phyloP scores from a whole-genome alignment of 2,113 vertebrate genomes.

The Odontophorus gujanensis region DNA sequence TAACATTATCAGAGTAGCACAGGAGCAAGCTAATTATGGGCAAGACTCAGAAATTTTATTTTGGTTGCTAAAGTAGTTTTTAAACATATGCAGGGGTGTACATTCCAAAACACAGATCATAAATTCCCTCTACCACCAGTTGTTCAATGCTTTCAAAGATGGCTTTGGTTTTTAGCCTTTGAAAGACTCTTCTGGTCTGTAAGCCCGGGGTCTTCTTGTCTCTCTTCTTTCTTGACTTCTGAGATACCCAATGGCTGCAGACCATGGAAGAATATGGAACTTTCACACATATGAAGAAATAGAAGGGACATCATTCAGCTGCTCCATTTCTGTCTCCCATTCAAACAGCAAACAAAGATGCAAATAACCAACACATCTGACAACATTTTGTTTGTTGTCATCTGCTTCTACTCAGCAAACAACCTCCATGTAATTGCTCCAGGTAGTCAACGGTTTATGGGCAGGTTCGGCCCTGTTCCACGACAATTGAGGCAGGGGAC shows the following conservation, averaged over 20 bases:
- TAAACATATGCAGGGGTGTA: background rate
- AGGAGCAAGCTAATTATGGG: background rate
- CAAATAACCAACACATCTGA: background rate
- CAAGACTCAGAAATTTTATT: background rate
- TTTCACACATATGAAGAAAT: background rate
- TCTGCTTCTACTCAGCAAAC: conserved; percentile 9
- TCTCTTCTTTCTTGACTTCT: background rate
- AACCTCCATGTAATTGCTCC: background rate
- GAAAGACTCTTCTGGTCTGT: background rate
- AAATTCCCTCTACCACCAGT: background rate
- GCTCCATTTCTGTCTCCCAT: background rate
- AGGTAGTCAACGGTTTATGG: no score
- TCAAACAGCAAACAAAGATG: background rate
- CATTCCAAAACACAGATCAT: background rate
- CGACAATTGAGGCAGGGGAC: no score
- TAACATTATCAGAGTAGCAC: background rate
- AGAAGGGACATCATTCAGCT: background rate
- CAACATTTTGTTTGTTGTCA: background rate
- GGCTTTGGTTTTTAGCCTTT: background rate
- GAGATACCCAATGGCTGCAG: background rate
- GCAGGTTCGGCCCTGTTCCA: no score
- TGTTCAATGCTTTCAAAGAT: background rate
- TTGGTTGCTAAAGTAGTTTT: background rate
- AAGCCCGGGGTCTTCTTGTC: background rate
- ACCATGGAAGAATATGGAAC: background rate